Percentiles rank a stretch among this genome's conserved stretches.
Evolutionary conservation across 1,140 invertebrate genomes (phyloP).

Genomic region (Neelides sp.): DNA sequence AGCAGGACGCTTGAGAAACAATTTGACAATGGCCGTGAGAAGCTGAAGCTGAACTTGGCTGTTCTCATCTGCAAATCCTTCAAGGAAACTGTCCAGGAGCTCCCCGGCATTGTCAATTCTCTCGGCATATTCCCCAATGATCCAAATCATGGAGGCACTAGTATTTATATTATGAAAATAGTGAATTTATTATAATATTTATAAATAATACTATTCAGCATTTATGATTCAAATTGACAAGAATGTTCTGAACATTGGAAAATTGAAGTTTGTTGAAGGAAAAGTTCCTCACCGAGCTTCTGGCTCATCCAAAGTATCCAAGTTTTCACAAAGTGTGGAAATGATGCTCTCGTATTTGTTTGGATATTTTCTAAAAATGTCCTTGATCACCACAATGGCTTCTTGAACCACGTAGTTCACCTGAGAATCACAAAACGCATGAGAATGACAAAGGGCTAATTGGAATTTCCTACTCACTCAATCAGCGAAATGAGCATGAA

Average conservation of each 20-base stretch:
- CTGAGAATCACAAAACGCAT: slow-evolving; percentile 31
- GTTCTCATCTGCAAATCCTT: slow-evolving; percentile 99
- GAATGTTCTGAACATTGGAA: no score
- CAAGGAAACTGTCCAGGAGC: slow-evolving; percentile 91
- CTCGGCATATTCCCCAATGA: slow-evolving; percentile 98
- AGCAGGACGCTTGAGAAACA: slow-evolving; percentile 93
- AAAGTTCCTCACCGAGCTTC: slow-evolving; percentile 57
- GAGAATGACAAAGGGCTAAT: background rate
- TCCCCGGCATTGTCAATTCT: slow-evolving; percentile 99
- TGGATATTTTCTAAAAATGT: slow-evolving; percentile 99
- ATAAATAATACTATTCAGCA: background rate
- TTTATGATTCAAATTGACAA: slow-evolving; percentile 1
- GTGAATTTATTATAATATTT: background rate
- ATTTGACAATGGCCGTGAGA: slow-evolving; percentile 93
- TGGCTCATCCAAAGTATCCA: slow-evolving; percentile 97
- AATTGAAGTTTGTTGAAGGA: background rate
- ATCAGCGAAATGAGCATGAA: background rate
- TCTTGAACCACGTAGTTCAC: slow-evolving; percentile 99
- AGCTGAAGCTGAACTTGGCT: slow-evolving; percentile 96
- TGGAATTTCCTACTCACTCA: no score
- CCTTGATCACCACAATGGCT: slow-evolving; percentile 99
- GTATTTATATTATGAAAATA: slow-evolving; percentile 1
- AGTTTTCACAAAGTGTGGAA: slow-evolving; percentile 95
- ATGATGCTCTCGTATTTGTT: slow-evolving; percentile 99
- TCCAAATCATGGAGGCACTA: slow-evolving; percentile 99